A percentile compares a stretch with the other conserved stretches of the same genome.
These are phyloP conservation scores for Ostrea denselamellosa DNA, from an alignment of 1,140 invertebrate species.

Conservation along the genomic window DNA sequence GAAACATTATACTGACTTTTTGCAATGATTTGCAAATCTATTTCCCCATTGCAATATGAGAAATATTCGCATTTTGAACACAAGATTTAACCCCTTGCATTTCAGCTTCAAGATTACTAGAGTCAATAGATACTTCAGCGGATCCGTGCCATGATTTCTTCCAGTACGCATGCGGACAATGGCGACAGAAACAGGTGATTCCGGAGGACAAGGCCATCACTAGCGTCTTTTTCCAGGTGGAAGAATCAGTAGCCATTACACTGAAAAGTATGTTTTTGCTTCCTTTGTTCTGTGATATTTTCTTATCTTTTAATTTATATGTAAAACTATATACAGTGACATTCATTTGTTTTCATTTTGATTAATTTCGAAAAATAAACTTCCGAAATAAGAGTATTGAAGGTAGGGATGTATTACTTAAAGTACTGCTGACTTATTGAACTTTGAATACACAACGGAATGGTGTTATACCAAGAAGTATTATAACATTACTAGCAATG, in stretches of 20 bases:
- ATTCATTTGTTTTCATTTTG: too few species aligned
- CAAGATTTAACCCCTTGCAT: not conserved
- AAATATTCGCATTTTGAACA: too few species aligned
- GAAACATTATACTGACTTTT: not conserved
- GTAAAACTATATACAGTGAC: too few species aligned
- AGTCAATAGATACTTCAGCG: conserved; percentile 47
- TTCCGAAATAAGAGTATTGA: too few species aligned
- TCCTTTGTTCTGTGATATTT: too few species aligned
- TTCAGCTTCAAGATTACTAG: conserved; percentile 52
- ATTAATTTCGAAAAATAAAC: too few species aligned
- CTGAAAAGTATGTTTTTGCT: conserved; percentile 65
- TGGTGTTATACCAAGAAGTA: too few species aligned
- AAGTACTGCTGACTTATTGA: too few species aligned
- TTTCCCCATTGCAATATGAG: not conserved
- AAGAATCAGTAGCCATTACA: conserved; percentile 67
- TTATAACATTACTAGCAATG: too few species aligned
- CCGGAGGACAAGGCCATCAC: conserved; percentile 66
- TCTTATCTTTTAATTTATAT: too few species aligned
- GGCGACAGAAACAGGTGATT: conserved; percentile 67
- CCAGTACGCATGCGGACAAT: conserved; percentile 89
- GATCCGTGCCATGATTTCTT: conserved; percentile 81
- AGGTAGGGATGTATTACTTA: too few species aligned
- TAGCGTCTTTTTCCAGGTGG: conserved; percentile 61
- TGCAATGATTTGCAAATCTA: not conserved
- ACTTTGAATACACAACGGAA: too few species aligned